Evolutionary conservation across 2,113 vertebrate species (phyloP), one percentile per base, ranked within the genome.

Genomic region (Epinephelus cyanopodus): DNA sequence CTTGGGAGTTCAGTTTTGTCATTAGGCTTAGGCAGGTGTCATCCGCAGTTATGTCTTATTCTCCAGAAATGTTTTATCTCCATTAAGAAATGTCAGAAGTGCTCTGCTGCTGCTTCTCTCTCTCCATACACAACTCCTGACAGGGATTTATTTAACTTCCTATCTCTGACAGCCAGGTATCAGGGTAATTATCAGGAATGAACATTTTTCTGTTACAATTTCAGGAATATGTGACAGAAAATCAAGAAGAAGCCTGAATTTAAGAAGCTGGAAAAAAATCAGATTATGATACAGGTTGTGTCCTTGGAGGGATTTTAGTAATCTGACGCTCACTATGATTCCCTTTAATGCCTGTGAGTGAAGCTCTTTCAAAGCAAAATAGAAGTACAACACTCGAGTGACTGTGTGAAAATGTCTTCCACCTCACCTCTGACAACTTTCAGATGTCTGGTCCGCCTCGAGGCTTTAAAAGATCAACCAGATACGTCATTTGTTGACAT

Each of bases 401-500:
- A 27, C 29, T 58, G 50, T 48, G 67, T 66, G 45, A 75, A 65
- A 15, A 74, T 50, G 10, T 81, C 60, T n/a, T 45, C 27, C 17
- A 18, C 50, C 42, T 71, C 61, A 39, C 62, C 21, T 75, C 68
- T 81, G 37, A 57, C 8, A 64, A 21, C 52, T 78, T 52, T 83
- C 60, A 76, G 62, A 63, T 54, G 27, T 74, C 70, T 33, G 47
- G 52, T 48, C 69, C 54, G 67, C 73, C 84, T 58, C 6, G 54
- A 81, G 2, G 18, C 62, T 71, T 69, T 48, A 39, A 61, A 27
- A 74, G 53, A 77, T 37, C 54, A 39, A 65, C 23, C 56, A 67
- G 37, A 77, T 37, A 50, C 17, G 25, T 83, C 68, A 61, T 84
- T 47, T 90, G 84, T 91, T 92, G 79, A 90, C 77, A 87, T 87